Conservation (phyloP, 1,140 invertebrate species). For the Neoseiulus cucumeris region DNA sequence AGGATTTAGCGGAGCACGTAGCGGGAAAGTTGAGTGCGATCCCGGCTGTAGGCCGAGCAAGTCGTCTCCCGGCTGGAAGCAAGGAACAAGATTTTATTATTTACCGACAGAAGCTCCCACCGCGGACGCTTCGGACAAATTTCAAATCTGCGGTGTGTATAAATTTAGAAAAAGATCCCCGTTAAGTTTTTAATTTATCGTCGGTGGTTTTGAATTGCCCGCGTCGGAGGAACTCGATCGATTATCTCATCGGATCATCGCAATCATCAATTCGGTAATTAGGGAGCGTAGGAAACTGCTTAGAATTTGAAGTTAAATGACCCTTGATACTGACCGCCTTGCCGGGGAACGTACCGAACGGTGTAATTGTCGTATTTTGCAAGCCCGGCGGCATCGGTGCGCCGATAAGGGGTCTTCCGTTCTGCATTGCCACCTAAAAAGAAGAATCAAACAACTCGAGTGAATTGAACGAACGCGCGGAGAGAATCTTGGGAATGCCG, state of each 20-base stretch:
- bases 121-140: no score
- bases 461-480: not conserved
- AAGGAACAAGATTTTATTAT: no score
- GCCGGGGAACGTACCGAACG: slow-evolving; percentile 4
- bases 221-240: no score
- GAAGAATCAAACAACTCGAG: not conserved
- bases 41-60: not conserved
- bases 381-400: not conserved
- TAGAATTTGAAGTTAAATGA: no score
- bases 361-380: not conserved
- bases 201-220: no score
- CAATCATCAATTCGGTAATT: no score
- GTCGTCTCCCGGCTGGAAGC: not conserved
- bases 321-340: not conserved
- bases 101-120: no score
- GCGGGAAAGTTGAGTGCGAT: not conserved
- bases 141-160: no score
- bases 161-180: no score
- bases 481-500: not conserved
- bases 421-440: slow-evolving; percentile 1
- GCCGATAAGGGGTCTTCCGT: not conserved
- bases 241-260: no score
- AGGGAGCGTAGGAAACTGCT: no score
- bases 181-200: no score
- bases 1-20: slow-evolving; percentile 2